These are phyloP conservation scores for Mormyrops attenuatus DNA, from an alignment of 2,797 vertebrate species.

Conservation along the genomic window DNA sequence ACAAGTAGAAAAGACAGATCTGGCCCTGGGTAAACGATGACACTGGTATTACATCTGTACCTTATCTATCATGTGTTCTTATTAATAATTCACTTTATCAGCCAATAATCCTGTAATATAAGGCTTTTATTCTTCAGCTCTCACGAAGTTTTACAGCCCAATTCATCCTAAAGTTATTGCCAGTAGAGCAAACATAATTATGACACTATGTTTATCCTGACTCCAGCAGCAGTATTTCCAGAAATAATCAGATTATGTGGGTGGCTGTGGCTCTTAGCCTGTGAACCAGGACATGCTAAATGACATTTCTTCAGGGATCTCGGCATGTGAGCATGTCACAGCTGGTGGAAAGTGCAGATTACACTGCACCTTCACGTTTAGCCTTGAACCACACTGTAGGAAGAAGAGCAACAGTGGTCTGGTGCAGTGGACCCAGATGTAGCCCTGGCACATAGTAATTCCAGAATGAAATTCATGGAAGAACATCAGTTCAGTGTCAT, in stretches of 20 bases:
- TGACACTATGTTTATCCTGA: background rate
- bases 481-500: background rate
- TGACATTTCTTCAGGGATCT: background rate
- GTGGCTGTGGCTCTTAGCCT: background rate
- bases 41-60: background rate
- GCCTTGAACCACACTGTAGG: background rate
- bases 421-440: background rate
- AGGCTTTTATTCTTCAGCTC: background rate
- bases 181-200: background rate
- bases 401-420: background rate
- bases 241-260: background rate
- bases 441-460: background rate
- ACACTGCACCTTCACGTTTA: background rate
- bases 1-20: background rate
- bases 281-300: background rate
- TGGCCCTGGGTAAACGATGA: background rate
- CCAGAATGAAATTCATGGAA: background rate
- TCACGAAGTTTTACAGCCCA: background rate
- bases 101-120: background rate
- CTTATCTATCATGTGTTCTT: background rate
- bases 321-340: background rate
- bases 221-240: background rate
- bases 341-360: background rate
- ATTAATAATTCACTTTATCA: conserved; percentile 5
- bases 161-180: background rate